Conservation (phyloP, 1,140 invertebrate species). For the Asbolus verrucosus region DNA sequence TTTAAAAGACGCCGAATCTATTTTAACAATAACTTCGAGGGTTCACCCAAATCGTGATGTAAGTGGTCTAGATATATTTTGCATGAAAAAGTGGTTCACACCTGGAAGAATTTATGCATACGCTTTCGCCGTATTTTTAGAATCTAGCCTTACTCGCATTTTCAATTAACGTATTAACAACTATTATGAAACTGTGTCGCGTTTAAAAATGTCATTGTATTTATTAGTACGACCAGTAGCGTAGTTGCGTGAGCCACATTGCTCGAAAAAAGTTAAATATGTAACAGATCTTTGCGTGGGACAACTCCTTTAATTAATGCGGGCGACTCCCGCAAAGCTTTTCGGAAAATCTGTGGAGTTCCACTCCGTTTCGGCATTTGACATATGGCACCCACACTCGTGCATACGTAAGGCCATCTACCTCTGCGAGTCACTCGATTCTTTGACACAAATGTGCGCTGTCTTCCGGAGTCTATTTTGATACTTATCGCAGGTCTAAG, state of each 20-base stretch:
- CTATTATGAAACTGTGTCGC: constrained; percentile 43
- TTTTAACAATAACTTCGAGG: constrained; percentile 2
- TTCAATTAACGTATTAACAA: constrained; percentile 43
- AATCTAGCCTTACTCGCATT: constrained; percentile 39
- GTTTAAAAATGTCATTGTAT: constrained; percentile 42
- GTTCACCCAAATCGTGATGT: not conserved
- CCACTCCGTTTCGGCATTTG: too few species aligned
- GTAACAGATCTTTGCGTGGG: constrained; percentile 7
- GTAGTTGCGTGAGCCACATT: constrained; percentile 6
- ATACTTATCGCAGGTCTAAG: constrained; percentile 45
- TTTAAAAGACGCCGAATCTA: not conserved
- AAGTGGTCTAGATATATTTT: constrained; percentile 16
- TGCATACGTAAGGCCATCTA: constrained; percentile 42
- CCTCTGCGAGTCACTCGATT: constrained; percentile 36
- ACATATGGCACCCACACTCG: constrained; percentile 49
- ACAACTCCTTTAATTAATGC: constrained; percentile 16
- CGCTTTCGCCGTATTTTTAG: constrained; percentile 35
- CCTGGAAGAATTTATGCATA: constrained; percentile 36
- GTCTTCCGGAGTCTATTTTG: constrained; percentile 54
- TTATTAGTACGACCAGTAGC: constrained; percentile 29
- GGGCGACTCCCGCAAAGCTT: not conserved
- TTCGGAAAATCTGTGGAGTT: not conserved
- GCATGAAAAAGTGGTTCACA: constrained; percentile 33
- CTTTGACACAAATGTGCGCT: constrained; percentile 52
- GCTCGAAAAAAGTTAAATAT: constrained; percentile 31